A percentile compares a stretch with the other conserved stretches of the same genome.
Evolutionary conservation across 2,113 vertebrate genomes (phyloP).

Genomic region (Xiphophorus couchianus): DNA sequence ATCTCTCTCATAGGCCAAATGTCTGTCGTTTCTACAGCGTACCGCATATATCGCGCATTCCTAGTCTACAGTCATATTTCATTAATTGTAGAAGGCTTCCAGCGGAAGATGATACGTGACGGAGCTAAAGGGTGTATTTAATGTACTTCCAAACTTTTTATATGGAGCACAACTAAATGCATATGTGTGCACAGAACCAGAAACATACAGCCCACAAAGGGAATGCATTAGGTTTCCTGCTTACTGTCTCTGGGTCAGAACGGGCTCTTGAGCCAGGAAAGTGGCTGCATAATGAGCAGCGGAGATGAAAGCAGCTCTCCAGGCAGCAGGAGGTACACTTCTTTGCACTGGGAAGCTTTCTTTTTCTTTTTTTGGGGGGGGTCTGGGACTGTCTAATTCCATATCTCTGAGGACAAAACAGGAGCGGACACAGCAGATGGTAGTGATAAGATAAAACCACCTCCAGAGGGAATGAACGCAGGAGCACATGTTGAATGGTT

Average conservation of each 20-base stretch:
- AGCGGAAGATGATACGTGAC: too few relatives aligned
- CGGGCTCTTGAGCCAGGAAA: slow-evolving; percentile 32
- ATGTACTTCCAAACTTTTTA: too few relatives aligned
- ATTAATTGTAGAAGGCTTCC: too few relatives aligned
- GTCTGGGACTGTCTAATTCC: too few relatives aligned
- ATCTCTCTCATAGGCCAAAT: too few relatives aligned
- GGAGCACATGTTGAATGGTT: slow-evolving; percentile 28
- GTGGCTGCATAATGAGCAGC: slow-evolving; percentile 52
- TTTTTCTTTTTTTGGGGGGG: slow-evolving; percentile 46
- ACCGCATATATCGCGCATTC: too few relatives aligned
- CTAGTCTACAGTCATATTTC: too few relatives aligned
- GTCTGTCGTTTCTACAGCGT: too few relatives aligned
- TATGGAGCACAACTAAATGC: too few relatives aligned
- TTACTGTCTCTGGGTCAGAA: slow-evolving; percentile 58
- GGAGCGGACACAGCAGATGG: slow-evolving; percentile 66
- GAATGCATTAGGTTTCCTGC: slow-evolving; percentile 51
- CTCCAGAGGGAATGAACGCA: slow-evolving; percentile 34
- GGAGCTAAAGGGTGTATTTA: too few relatives aligned
- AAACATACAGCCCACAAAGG: slow-evolving; percentile 25
- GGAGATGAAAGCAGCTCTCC: slow-evolving; percentile 65
- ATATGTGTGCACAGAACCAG: too few relatives aligned
- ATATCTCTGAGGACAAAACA: slow-evolving; percentile 36
- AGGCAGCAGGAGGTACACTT: slow-evolving; percentile 62
- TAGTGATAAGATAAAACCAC: slow-evolving; percentile 61
- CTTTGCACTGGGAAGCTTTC: slow-evolving; percentile 52